phyloP scores from a whole-genome alignment of 2,797 vertebrate genomes.

The Pseudotriccus pelzelni region DNA sequence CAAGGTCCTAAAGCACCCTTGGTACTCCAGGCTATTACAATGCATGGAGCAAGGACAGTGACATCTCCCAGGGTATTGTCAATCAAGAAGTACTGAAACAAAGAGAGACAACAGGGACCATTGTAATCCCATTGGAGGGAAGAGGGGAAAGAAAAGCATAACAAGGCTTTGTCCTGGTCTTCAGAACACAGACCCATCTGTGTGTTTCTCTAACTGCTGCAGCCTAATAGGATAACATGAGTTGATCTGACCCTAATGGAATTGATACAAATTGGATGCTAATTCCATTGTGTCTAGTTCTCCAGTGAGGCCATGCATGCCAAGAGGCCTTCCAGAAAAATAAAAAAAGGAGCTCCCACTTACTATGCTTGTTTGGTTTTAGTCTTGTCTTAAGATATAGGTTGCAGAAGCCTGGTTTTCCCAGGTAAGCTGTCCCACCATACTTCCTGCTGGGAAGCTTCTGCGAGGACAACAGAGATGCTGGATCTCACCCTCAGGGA shows the following conservation, averaged over 20 bases:
- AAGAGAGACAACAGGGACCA: slow-evolving; percentile 80
- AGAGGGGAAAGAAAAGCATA: slow-evolving; percentile 54
- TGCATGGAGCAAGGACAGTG: slow-evolving; percentile 75
- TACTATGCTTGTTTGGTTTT: slow-evolving; percentile 52
- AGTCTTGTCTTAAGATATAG: background rate
- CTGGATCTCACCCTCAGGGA: slow-evolving; percentile 66
- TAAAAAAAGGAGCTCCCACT: background rate
- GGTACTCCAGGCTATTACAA: slow-evolving; percentile 53
- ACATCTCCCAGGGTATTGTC: slow-evolving; percentile 86
- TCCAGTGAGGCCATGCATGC: slow-evolving; percentile 29
- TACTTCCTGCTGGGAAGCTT: slow-evolving; percentile 66
- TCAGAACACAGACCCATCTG: slow-evolving; percentile 80
- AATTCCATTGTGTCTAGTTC: slow-evolving; percentile 79
- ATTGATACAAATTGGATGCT: slow-evolving; percentile 87
- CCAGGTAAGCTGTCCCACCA: slow-evolving; percentile 70
- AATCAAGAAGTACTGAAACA: slow-evolving; percentile 77
- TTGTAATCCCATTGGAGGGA: slow-evolving; percentile 77
- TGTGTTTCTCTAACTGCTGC: slow-evolving; percentile 77
- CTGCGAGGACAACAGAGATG: slow-evolving; percentile 70
- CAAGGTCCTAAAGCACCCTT: slow-evolving; percentile 22
- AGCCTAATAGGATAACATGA: slow-evolving; percentile 61
- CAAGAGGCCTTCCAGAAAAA: background rate
- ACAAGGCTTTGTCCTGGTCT: slow-evolving; percentile 72
- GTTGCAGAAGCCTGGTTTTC: slow-evolving; percentile 21
- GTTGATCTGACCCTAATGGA: slow-evolving; percentile 63